Conservation (phyloP, 2,888 invertebrate species). For the Pyrrhia umbra region DNA sequence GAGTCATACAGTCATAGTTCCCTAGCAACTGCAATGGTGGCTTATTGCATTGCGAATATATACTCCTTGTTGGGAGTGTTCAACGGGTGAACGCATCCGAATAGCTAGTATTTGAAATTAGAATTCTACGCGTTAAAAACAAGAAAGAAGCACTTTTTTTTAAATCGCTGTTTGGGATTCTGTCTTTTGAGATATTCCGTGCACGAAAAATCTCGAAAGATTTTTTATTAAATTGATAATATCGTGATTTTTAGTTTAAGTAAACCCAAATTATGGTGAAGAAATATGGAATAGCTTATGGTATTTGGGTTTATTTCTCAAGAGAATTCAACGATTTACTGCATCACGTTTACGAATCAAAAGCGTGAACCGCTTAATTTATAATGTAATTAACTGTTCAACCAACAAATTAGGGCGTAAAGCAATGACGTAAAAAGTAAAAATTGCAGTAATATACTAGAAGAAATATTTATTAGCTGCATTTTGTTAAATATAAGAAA, state of each 20-base stretch:
- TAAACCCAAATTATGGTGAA: not conserved
- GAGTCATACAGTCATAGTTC: constrained; percentile 58
- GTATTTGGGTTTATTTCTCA: constrained; percentile 15
- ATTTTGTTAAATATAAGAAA: no score
- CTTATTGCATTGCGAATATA: constrained; percentile 25
- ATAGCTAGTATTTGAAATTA: constrained; percentile 13
- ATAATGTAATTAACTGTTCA: constrained; percentile 22
- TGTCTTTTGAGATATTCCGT: not conserved
- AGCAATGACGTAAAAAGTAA: constrained; percentile 11
- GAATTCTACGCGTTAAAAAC: not conserved
- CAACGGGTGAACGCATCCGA: constrained; percentile 14
- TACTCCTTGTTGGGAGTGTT: constrained; percentile 15
- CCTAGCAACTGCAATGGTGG: constrained; percentile 56
- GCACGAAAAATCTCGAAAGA: not conserved
- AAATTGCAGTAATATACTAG: no score
- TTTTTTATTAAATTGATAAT: no score
- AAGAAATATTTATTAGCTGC: no score
- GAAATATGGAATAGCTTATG: no score
- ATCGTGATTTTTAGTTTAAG: no score
- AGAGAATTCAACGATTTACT: constrained; percentile 11
- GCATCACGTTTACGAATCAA: constrained; percentile 2
- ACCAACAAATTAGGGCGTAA: constrained; percentile 19
- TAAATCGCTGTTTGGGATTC: not conserved
- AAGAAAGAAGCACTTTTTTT: no score
- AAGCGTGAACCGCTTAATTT: constrained; percentile 18